Percentiles rank a stretch among this genome's conserved stretches.
These are phyloP conservation scores for Burhinus bistriatus DNA, from an alignment of 2,113 vertebrate species.

Conservation along the genomic window DNA sequence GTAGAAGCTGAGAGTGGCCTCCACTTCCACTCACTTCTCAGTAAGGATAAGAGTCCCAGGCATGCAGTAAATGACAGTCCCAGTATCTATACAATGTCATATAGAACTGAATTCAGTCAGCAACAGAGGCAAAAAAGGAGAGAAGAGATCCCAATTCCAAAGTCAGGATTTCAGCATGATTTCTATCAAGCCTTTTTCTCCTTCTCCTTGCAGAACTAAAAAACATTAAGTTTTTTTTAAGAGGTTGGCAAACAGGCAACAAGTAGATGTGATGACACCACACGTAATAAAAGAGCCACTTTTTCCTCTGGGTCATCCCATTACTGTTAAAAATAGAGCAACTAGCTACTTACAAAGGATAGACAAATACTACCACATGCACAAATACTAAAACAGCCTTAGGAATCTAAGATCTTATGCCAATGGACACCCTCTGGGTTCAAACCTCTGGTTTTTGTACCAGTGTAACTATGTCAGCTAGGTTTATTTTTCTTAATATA, in stretches of 20 bases:
- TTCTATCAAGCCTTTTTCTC: background rate
- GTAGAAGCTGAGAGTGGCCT: background rate
- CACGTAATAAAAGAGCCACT: background rate
- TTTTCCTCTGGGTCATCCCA: background rate
- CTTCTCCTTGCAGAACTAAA: background rate
- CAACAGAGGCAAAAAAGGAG: background rate
- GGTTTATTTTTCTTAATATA: background rate
- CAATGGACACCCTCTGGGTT: background rate
- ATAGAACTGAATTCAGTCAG: background rate
- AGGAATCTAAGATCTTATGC: background rate
- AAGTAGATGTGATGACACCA: background rate
- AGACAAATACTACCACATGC: background rate
- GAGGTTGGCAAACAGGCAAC: background rate
- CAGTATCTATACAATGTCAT: background rate
- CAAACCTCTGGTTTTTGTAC: background rate
- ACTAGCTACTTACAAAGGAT: background rate
- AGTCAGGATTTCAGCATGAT: background rate
- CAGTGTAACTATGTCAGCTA: background rate
- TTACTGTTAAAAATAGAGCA: background rate
- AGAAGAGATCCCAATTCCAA: background rate
- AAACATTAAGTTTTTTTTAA: background rate
- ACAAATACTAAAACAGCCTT: background rate
- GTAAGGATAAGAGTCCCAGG: background rate
- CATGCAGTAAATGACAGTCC: background rate
- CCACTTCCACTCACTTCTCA: background rate